Conservation (phyloP, 92 coral and sea anemone species). For the Muricea muricata region DNA sequence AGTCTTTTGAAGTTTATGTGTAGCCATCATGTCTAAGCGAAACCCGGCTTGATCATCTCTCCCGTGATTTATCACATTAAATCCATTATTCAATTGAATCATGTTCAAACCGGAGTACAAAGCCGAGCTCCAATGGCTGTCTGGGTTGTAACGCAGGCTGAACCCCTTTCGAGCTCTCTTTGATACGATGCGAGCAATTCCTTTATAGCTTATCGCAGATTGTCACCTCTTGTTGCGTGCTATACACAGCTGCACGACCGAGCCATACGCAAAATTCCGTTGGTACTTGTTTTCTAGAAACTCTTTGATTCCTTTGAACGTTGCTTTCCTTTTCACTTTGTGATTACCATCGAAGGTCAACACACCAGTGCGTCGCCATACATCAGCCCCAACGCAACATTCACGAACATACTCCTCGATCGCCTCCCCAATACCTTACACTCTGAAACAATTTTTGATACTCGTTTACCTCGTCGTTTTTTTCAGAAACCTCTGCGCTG, state of each 20-base stretch:
- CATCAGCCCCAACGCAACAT: slow-evolving; percentile 67
- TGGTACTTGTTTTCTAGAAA: slow-evolving; percentile 63
- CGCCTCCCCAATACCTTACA: slow-evolving; percentile 49
- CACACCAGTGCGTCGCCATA: slow-evolving; percentile 69
- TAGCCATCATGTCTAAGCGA: slow-evolving; percentile 24
- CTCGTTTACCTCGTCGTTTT: slow-evolving; percentile 46
- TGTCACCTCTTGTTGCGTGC: slow-evolving; percentile 66
- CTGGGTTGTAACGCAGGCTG: slow-evolving; percentile 36
- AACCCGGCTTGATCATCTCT: slow-evolving; percentile 51
- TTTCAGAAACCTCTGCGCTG: slow-evolving; percentile 42
- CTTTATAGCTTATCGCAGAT: slow-evolving; percentile 60
- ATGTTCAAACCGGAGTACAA: slow-evolving; percentile 45
- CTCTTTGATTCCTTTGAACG: slow-evolving; percentile 68
- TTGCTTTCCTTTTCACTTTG: slow-evolving; percentile 62
- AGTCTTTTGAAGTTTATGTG: slow-evolving; percentile 37
- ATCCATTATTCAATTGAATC: slow-evolving; percentile 32
- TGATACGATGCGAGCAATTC: slow-evolving; percentile 35
- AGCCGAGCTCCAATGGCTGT: slow-evolving; percentile 51
- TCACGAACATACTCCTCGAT: slow-evolving; percentile 51
- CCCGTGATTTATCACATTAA: slow-evolving; percentile 41
- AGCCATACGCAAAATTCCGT: slow-evolving; percentile 54
- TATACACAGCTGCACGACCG: slow-evolving; percentile 74
- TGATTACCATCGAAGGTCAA: slow-evolving; percentile 71
- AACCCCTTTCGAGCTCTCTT: slow-evolving; percentile 46
- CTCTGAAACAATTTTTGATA: slow-evolving; percentile 41